phyloP scores from a whole-genome alignment of 2,888 invertebrate genomes.

The Cerastis rubricosa region DNA sequence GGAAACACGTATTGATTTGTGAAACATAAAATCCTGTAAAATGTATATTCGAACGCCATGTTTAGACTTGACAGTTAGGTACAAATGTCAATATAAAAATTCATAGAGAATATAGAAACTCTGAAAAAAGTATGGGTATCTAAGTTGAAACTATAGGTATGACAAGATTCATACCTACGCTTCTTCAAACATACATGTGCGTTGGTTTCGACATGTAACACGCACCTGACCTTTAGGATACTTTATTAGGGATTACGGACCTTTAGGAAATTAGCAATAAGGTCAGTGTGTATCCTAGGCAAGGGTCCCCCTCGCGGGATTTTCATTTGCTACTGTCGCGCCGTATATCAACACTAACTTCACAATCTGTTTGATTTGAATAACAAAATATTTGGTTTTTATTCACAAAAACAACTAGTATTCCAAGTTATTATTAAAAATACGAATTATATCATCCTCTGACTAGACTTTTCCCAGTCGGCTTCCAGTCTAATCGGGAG shows the following conservation, averaged over 20 bases:
- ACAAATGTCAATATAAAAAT: background rate
- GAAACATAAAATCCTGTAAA: background rate
- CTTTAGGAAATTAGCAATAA: slow-evolving; percentile 32
- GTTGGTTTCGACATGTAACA: slow-evolving; percentile 15
- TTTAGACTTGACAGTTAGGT: slow-evolving; percentile 2
- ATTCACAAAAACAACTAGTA: background rate
- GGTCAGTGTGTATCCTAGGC: slow-evolving; percentile 39
- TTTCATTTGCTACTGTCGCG: background rate
- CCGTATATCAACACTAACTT: background rate
- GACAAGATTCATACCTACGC: background rate
- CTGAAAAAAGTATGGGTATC: too few relatives aligned
- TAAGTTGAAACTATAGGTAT: too few relatives aligned
- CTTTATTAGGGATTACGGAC: slow-evolving; percentile 32
- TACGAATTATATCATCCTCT: background rate
- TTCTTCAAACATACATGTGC: background rate
- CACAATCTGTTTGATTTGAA: background rate
- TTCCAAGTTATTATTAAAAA: background rate
- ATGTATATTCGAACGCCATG: slow-evolving; percentile 23
- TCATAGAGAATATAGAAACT: background rate
- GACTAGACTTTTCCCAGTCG: background rate
- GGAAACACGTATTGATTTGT: slow-evolving; percentile 14
- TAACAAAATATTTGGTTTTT: background rate
- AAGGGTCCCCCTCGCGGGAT: background rate
- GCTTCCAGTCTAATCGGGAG: background rate
- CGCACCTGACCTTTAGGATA: slow-evolving; percentile 34